These are phyloP conservation scores for Propithecus perrieri DNA, from an alignment of 2,797 vertebrate genomes.

Conservation along the genomic window DNA sequence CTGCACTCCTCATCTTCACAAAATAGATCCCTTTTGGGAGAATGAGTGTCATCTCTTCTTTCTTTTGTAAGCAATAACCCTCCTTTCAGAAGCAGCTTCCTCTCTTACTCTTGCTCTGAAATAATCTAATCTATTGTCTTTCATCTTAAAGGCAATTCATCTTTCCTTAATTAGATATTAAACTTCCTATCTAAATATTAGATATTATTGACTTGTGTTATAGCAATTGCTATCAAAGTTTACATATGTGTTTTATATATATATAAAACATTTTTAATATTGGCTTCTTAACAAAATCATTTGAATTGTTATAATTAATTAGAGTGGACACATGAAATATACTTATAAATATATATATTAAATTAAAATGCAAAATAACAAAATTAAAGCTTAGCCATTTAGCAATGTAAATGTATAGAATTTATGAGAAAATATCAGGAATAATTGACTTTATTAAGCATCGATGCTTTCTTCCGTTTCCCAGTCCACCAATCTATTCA, in stretches of 20 bases:
- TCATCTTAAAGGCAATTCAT: background rate
- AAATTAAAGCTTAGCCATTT: background rate
- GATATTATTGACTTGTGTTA: background rate
- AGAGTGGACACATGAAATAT: background rate
- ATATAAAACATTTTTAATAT: background rate
- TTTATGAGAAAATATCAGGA: background rate
- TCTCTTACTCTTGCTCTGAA: background rate
- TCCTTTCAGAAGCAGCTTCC: background rate
- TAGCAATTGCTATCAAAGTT: background rate
- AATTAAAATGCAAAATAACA: background rate
- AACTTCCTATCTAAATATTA: background rate
- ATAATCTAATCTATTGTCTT: background rate
- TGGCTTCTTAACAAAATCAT: constrained; percentile 24
- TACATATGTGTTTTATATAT: background rate
- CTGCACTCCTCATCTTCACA: background rate
- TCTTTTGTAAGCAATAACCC: background rate
- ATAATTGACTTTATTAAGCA: constrained; percentile 6
- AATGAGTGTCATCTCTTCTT: background rate
- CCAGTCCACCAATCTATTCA: constrained; percentile 64
- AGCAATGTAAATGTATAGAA: background rate
- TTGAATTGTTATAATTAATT: background rate
- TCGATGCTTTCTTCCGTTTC: constrained; percentile 28
- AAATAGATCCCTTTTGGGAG: background rate
- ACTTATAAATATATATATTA: background rate
- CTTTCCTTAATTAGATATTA: background rate